Conservation (phyloP, 2,113 vertebrate species). For the Axis porcinus region DNA sequence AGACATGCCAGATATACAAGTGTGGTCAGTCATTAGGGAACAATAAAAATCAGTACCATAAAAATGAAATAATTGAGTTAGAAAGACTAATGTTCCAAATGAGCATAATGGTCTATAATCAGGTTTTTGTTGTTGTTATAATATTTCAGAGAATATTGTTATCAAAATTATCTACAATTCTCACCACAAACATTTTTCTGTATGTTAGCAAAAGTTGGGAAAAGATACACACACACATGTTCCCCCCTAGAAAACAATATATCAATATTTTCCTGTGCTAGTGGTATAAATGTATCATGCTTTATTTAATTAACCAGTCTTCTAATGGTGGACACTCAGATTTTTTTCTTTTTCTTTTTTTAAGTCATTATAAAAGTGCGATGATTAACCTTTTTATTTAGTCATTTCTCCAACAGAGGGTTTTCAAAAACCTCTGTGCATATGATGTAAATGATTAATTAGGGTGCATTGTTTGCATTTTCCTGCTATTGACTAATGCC, state of each 20-base stretch:
- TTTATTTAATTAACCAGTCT: background rate
- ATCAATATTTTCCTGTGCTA: background rate
- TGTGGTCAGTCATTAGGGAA: background rate
- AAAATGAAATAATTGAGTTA: background rate
- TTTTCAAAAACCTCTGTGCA: background rate
- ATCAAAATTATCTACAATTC: background rate
- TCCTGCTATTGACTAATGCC: background rate
- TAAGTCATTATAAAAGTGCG: background rate
- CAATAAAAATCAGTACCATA: background rate
- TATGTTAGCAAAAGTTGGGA: background rate
- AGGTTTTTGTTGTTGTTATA: background rate
- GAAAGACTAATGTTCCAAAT: background rate
- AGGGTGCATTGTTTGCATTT: background rate
- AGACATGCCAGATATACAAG: background rate
- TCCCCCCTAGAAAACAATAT: background rate
- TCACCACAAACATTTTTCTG: background rate
- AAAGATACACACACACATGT: background rate
- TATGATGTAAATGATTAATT: background rate
- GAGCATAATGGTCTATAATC: background rate
- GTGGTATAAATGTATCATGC: background rate
- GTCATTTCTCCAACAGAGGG: background rate
- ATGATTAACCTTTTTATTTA: background rate
- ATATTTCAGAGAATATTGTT: background rate
- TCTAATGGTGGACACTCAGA: background rate
- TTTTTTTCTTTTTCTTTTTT: background rate